phyloP scores from a whole-genome alignment of 2,797 vertebrate species.

The Sebastes jordani region DNA sequence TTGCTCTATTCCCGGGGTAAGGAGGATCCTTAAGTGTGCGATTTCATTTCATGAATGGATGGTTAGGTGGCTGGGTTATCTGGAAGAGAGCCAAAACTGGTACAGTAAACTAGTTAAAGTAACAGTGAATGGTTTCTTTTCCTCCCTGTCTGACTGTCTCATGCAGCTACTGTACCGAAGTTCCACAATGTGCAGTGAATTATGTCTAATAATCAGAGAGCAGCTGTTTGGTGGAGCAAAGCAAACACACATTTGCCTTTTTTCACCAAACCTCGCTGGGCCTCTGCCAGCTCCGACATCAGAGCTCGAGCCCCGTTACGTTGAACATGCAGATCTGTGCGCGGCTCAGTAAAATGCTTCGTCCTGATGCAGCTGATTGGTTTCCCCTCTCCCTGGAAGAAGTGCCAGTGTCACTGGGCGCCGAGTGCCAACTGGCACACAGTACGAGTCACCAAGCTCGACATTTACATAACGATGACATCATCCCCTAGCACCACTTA shows the following conservation, averaged over 20 bases:
- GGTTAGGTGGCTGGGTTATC: no score
- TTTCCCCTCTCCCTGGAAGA: slow-evolving; percentile 8
- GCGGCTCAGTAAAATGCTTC: background rate
- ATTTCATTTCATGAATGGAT: no score
- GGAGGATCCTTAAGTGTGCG: no score
- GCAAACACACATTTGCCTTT: background rate
- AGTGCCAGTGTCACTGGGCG: slow-evolving; percentile 40
- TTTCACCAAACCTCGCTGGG: background rate
- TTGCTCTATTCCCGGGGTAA: no score
- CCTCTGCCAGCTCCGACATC: background rate
- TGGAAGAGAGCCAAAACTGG: no score
- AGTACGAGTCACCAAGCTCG: slow-evolving; percentile 52
- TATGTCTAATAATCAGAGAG: background rate
- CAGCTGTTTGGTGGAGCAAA: background rate
- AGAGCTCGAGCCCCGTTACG: background rate
- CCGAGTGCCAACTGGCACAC: slow-evolving; percentile 74
- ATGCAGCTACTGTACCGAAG: no score
- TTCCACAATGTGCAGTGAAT: no score
- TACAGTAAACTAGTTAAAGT: no score
- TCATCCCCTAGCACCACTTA: slow-evolving; percentile 67
- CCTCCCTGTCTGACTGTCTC: no score
- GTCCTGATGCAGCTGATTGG: background rate
- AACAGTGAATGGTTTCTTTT: no score
- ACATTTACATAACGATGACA: slow-evolving; percentile 83
- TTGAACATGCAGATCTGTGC: background rate